Conservation (phyloP, 2,113 vertebrate species). For the Hepsetus odoe region DNA sequence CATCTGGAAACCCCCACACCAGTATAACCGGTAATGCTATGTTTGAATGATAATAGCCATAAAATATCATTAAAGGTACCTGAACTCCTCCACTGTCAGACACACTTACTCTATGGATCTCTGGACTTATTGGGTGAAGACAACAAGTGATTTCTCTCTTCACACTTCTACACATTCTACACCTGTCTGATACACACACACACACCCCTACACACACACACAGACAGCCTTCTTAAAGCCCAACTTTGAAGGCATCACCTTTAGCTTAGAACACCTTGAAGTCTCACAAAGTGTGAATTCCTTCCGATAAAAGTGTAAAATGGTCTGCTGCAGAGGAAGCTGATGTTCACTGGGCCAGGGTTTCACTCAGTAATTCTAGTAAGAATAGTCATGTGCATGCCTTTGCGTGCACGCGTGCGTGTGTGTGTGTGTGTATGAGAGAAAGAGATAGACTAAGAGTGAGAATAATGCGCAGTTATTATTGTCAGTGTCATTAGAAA, state of each 20-base stretch:
- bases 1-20: slow-evolving; percentile 13
- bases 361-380: slow-evolving; percentile 34
- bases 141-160: slow-evolving; percentile 51
- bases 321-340: background rate
- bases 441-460: background rate
- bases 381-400: background rate
- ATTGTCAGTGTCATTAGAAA: background rate
- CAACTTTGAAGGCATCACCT: slow-evolving; percentile 34
- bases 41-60: background rate
- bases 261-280: slow-evolving; percentile 22
- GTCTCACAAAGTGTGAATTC: slow-evolving; percentile 41
- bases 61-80: background rate
- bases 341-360: background rate
- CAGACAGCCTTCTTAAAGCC: slow-evolving; percentile 7
- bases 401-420: background rate
- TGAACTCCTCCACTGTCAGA: slow-evolving; percentile 23
- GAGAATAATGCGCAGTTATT: background rate
- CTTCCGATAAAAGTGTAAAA: slow-evolving; percentile 23
- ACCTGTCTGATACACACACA: background rate
- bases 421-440: background rate
- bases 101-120: slow-evolving; percentile 32
- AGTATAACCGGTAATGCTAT: background rate
- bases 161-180: slow-evolving; percentile 40
- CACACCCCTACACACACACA: background rate
- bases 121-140: slow-evolving; percentile 34